phyloP scores from a whole-genome alignment of 2,797 vertebrate genomes.

The Muscicapa comitata region DNA sequence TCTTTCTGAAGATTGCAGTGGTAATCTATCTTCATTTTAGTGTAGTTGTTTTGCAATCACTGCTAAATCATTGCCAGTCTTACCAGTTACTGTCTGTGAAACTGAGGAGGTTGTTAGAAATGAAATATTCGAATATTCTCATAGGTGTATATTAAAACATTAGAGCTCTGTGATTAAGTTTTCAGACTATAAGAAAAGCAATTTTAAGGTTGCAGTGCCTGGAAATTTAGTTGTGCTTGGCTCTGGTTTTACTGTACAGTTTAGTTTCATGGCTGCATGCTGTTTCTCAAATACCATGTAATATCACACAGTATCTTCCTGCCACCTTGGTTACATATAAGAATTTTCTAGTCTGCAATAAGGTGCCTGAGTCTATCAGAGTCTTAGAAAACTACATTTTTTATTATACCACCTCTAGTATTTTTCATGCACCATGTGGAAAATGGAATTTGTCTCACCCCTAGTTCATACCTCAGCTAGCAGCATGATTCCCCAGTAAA shows the following conservation, averaged over 20 bases:
- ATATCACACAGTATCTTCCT: not conserved
- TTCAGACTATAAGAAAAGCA: not conserved
- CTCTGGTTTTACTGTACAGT: not conserved
- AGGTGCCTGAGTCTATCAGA: not conserved
- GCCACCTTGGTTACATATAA: not conserved
- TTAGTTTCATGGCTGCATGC: not conserved
- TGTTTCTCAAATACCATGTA: constrained; percentile 1
- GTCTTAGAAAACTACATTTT: not conserved
- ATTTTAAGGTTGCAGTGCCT: constrained; percentile 11
- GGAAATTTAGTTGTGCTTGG: not conserved
- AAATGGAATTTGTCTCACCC: constrained; percentile 22
- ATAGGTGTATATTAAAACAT: constrained; percentile 15
- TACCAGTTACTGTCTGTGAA: not conserved
- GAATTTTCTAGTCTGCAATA: constrained; percentile 14
- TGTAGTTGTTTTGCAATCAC: not conserved
- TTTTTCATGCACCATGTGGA: not conserved
- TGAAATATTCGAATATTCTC: not conserved
- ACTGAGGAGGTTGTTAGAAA: not conserved
- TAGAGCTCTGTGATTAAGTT: not conserved
- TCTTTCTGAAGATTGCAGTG: not conserved
- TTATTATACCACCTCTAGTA: not conserved
- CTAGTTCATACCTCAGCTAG: not conserved
- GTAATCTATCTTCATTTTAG: not conserved
- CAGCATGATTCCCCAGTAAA: not conserved
- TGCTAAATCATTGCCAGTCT: not conserved